Conservation (phyloP, 2,888 invertebrate genomes). For the Tyria jacobaeae region DNA sequence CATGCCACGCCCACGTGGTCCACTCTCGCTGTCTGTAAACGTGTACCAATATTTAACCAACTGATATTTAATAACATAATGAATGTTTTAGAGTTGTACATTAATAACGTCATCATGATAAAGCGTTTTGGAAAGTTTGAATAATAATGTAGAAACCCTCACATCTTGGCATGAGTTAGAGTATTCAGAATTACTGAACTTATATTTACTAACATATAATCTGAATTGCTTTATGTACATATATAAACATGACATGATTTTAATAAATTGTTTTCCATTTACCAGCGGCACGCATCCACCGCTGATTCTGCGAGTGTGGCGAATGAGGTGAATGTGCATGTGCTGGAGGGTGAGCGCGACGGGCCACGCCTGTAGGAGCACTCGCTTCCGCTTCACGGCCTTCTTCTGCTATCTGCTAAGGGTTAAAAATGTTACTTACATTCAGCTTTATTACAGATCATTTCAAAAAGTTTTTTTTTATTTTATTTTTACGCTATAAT, state of each 20-base stretch:
- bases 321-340: slow-evolving; percentile 61
- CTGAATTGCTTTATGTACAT: not conserved
- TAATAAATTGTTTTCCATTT: slow-evolving; percentile 18
- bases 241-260: not conserved
- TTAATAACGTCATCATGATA: slow-evolving; percentile 16
- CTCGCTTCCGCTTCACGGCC: slow-evolving; percentile 94
- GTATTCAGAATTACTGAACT: no score
- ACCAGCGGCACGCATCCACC: slow-evolving; percentile 83
- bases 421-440: not conserved
- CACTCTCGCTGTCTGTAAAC: slow-evolving; percentile 78
- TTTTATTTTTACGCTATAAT: no score
- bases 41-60: slow-evolving; percentile 37
- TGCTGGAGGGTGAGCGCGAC: slow-evolving; percentile 54
- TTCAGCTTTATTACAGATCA: not conserved
- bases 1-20: slow-evolving; percentile 76
- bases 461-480: no score
- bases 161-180: not conserved
- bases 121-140: slow-evolving; percentile 1
- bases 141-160: not conserved
- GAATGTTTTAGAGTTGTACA: slow-evolving; percentile 8
- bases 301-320: slow-evolving; percentile 69
- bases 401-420: slow-evolving; percentile 86
- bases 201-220: not conserved
- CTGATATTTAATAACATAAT: slow-evolving; percentile 24
- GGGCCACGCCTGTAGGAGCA: slow-evolving; percentile 60